These are phyloP conservation scores for Bhutanitis thaidina DNA, from an alignment of 2,888 invertebrate species.

Conservation along the genomic window DNA sequence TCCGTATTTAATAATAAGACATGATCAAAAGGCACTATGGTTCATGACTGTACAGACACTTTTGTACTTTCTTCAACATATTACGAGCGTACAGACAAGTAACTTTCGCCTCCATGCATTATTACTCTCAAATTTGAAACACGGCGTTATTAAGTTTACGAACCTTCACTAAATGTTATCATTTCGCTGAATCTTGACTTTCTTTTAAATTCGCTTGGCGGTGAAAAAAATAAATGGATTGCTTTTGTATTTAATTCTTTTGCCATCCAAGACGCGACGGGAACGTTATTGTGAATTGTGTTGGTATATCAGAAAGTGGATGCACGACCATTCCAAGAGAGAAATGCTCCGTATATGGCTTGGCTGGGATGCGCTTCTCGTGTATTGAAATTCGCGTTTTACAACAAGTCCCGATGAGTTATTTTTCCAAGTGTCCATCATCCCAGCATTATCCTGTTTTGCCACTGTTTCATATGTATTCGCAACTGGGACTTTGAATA, in stretches of 20 bases:
- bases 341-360: conserved; percentile 16
- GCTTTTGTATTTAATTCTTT: conserved; percentile 17
- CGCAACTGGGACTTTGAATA: neutral
- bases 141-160: conserved; percentile 4
- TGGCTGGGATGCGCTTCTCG: conserved; percentile 8
- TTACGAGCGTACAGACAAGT: neutral
- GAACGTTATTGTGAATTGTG: conserved; percentile 26
- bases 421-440: neutral
- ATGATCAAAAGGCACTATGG: neutral
- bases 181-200: conserved; percentile 12
- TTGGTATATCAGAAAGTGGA: conserved; percentile 23
- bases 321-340: conserved; percentile 6
- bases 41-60: neutral
- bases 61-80: neutral
- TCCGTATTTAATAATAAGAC: conserved; percentile 1
- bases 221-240: neutral
- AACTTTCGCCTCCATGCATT: conserved; percentile 5
- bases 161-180: conserved; percentile 14
- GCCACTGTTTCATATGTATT: neutral
- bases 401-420: neutral
- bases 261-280: conserved; percentile 20
- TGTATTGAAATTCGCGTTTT: conserved; percentile 2
- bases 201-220: conserved; percentile 1
- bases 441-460: too few relatives aligned
- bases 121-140: conserved; percentile 5